Conservation (phyloP, 2,113 vertebrate species). For the Nyctereutes procyonoides region DNA sequence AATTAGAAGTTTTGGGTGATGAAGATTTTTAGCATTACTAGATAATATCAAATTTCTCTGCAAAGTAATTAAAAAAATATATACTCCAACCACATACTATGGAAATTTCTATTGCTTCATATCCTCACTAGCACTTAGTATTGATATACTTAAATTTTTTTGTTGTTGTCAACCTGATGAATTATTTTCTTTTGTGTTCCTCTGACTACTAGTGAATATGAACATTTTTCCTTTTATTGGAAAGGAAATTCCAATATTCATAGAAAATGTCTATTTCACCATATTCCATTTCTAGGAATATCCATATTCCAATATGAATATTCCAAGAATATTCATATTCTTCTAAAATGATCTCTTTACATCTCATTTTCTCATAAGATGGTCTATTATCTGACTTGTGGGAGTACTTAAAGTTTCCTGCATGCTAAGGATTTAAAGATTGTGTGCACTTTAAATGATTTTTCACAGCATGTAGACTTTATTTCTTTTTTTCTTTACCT, state of each 20-base stretch:
- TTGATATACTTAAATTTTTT: background rate
- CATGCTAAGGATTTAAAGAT: background rate
- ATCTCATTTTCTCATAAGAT: background rate
- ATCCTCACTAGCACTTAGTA: background rate
- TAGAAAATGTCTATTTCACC: too few relatives aligned
- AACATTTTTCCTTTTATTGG: background rate
- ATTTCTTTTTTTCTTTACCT: background rate
- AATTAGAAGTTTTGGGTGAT: background rate
- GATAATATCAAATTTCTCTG: background rate
- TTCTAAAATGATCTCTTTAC: slow-evolving; percentile 21
- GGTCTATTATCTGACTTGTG: slow-evolving; percentile 54
- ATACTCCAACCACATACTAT: background rate
- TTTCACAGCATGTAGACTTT: slow-evolving; percentile 7
- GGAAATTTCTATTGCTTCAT: background rate
- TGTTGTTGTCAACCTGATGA: background rate
- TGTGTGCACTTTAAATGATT: slow-evolving; percentile 21
- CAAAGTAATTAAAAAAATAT: background rate
- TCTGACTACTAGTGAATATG: background rate
- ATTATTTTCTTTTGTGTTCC: slow-evolving; percentile 15
- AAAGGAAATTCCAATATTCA: too few relatives aligned
- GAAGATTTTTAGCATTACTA: background rate
- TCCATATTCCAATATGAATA: too few relatives aligned
- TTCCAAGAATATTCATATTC: background rate
- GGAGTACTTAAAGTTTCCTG: background rate
- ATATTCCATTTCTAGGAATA: too few relatives aligned